These are phyloP conservation scores for Oxyteleia sp. DNA, from an alignment of 2,888 invertebrate genomes.

Conservation along the genomic window DNA sequence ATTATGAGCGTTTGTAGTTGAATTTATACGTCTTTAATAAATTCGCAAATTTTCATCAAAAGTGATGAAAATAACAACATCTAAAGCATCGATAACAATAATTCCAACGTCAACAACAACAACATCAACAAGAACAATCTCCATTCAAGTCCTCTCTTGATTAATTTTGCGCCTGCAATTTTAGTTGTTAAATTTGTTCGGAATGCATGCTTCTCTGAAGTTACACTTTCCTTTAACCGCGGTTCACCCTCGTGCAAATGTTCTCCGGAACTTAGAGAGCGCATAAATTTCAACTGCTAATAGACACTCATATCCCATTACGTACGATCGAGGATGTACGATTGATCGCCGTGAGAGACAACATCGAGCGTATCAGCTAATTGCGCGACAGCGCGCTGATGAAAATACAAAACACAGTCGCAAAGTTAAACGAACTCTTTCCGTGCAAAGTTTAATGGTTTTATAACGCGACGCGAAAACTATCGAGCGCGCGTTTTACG, in stretches of 20 bases:
- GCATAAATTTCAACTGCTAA: conserved; percentile 39
- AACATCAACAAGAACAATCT: no score
- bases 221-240: conserved; percentile 6
- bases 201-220: no score
- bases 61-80: no score
- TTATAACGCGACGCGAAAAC: conserved; percentile 1
- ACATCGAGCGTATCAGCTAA: conserved; percentile 24
- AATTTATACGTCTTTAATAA: no score
- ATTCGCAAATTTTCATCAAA: no score
- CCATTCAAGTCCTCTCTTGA: no score
- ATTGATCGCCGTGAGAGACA: conserved; percentile 35
- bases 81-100: no score
- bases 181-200: no score
- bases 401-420: conserved; percentile 30
- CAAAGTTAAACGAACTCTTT: conserved; percentile 3
- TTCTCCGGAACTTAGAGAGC: conserved; percentile 15
- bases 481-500: conserved; percentile 1
- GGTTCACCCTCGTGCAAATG: conserved; percentile 12
- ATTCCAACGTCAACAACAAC: no score
- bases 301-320: conserved; percentile 15
- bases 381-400: conserved; percentile 27
- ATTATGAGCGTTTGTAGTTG: no score
- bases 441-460: conserved; percentile 1
- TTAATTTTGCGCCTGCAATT: no score
- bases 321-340: conserved; percentile 12